These are phyloP conservation scores for Metacarcinus magister DNA, from an alignment of 2,888 invertebrate genomes.

Conservation along the genomic window DNA sequence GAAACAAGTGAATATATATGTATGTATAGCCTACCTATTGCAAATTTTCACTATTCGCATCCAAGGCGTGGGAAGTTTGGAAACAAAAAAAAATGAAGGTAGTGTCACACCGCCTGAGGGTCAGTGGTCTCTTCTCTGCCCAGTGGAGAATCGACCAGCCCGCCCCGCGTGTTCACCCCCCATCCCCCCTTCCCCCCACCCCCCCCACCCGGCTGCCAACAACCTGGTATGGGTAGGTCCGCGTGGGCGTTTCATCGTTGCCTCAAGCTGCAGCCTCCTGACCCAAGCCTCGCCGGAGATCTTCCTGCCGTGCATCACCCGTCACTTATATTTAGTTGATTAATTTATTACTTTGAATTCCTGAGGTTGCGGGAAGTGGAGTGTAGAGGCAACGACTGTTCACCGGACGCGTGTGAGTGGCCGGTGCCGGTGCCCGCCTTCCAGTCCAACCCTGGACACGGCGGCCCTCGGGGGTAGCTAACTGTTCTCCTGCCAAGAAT, in stretches of 20 bases:
- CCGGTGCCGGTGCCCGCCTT: neutral
- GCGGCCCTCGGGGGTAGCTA: neutral
- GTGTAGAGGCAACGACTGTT: neutral
- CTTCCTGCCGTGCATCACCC: neutral
- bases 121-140: neutral
- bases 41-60: neutral
- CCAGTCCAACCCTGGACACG: constrained; percentile 17
- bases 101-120: neutral
- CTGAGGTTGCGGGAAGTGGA: neutral
- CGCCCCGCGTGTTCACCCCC: neutral
- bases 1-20: neutral
- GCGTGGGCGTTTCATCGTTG: neutral
- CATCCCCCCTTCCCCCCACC: neutral
- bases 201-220: neutral
- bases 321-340: neutral
- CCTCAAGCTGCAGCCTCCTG: neutral
- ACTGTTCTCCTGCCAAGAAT: constrained; percentile 30
- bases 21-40: neutral
- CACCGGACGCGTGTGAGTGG: neutral
- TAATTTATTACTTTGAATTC: neutral
- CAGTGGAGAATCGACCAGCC: neutral
- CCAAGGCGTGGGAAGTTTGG: neutral
- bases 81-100: neutral
- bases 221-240: neutral
- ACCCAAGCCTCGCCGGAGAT: neutral